phyloP scores from a whole-genome alignment of 1,140 invertebrate species.

The Solenopsis invicta region DNA sequence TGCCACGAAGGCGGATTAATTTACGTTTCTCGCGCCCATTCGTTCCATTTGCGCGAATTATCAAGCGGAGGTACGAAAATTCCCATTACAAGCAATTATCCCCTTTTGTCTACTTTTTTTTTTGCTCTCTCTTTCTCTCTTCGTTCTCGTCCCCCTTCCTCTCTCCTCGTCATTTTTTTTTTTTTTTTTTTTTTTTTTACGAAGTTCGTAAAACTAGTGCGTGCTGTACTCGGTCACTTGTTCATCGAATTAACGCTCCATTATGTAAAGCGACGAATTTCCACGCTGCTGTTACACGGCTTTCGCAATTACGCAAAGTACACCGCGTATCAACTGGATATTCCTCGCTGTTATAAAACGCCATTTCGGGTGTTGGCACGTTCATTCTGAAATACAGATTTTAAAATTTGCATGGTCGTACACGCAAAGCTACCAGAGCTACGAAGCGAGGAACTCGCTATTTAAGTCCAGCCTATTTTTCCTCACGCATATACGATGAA shows the following conservation, averaged over 20 bases:
- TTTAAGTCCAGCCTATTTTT: slow-evolving; percentile 75
- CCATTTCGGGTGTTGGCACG: slow-evolving; percentile 38
- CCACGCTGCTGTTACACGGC: neutral
- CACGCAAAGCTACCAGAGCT: slow-evolving; percentile 36
- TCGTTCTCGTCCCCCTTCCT: neutral
- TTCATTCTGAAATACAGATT: slow-evolving; percentile 70
- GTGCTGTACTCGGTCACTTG: slow-evolving; percentile 15
- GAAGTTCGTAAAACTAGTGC: neutral
- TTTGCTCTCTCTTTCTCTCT: neutral
- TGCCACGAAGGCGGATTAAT: slow-evolving; percentile 52
- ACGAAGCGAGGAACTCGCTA: slow-evolving; percentile 66
- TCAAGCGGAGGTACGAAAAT: slow-evolving; percentile 49
- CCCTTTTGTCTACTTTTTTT: neutral
- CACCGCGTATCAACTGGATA: slow-evolving; percentile 43
- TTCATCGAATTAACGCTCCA: slow-evolving; percentile 38
- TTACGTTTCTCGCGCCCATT: slow-evolving; percentile 32
- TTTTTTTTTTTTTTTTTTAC: too few relatives aligned
- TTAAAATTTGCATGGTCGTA: slow-evolving; percentile 72
- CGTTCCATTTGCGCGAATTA: slow-evolving; percentile 41
- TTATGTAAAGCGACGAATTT: slow-evolving; percentile 62
- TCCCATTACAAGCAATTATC: slow-evolving; percentile 42
- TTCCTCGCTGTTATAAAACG: slow-evolving; percentile 42
- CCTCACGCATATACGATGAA: slow-evolving; percentile 59
- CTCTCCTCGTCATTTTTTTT: too few relatives aligned
- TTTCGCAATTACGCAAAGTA: slow-evolving; percentile 57